phyloP scores from a whole-genome alignment of 2,888 invertebrate genomes.

The Buathra laborator region DNA sequence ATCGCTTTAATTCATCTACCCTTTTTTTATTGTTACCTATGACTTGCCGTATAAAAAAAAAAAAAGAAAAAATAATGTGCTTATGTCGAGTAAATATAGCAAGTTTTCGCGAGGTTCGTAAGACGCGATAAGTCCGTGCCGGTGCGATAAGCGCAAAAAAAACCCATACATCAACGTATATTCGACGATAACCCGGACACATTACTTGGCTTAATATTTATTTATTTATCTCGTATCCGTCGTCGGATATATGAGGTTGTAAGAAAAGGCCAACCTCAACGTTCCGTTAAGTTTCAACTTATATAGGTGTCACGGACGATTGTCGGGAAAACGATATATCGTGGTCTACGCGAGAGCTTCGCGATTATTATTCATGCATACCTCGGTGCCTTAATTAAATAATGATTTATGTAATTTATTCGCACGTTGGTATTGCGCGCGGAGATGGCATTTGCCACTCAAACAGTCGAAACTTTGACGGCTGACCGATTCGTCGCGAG shows the following conservation, averaged over 20 bases:
- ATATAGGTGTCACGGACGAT: conserved; percentile 51
- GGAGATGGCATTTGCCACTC: conserved; percentile 34
- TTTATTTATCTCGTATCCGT: conserved; percentile 51
- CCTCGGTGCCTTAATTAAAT: conserved; percentile 71
- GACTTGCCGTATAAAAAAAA: background rate
- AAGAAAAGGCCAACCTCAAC: background rate
- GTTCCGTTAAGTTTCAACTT: conserved; percentile 10
- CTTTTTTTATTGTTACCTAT: background rate
- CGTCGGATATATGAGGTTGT: conserved; percentile 24
- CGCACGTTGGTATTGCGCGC: conserved; percentile 41
- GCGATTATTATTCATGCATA: conserved; percentile 70
- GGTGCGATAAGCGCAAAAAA: conserved; percentile 37
- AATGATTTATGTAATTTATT: conserved; percentile 72
- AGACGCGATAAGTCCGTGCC: conserved; percentile 11
- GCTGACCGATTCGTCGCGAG: conserved; percentile 54
- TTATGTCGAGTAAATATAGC: background rate
- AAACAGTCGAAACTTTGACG: conserved; percentile 53
- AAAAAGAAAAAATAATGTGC: background rate
- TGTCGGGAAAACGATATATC: conserved; percentile 69
- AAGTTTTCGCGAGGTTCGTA: background rate
- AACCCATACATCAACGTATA: conserved; percentile 32
- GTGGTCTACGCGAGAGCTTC: conserved; percentile 26
- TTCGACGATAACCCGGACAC: conserved; percentile 40
- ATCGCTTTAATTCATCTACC: background rate
- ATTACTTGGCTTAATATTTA: conserved; percentile 27